A percentile compares a stretch with the other conserved stretches of the same genome.
Evolutionary conservation across 1,140 invertebrate species (phyloP).

Genomic region (Sipha flava): DNA sequence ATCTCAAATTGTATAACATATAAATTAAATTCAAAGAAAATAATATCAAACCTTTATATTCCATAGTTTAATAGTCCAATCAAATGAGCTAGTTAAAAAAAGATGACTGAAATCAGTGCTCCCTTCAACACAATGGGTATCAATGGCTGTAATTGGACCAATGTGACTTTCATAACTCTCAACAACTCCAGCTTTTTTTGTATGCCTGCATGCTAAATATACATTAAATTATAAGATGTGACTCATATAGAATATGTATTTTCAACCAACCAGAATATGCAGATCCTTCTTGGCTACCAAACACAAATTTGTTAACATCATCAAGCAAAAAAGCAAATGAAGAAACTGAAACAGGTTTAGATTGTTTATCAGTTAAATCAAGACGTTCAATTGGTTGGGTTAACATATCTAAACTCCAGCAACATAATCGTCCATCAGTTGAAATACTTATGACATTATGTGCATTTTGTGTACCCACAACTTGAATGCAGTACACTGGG

Average conservation of each 20-base stretch:
- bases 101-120: conserved; percentile 92
- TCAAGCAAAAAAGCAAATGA: conserved; percentile 85
- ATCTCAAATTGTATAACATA: background rate
- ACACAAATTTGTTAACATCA: conserved; percentile 95
- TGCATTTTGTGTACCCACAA: conserved; percentile 97
- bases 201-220: conserved; percentile 72
- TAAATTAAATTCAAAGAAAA: background rate
- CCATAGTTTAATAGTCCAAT: conserved; percentile 99
- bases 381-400: conserved; percentile 91
- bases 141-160: conserved; percentile 85
- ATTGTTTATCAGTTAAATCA: conserved; percentile 77
- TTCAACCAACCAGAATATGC: conserved; percentile 70
- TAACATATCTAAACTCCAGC: conserved; percentile 97
- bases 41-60: conserved; percentile 65
- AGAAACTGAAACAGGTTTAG: conserved; percentile 86
- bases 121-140: conserved; percentile 76
- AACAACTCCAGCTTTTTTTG: conserved; percentile 81
- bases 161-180: conserved; percentile 89
- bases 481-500: conserved; percentile 92
- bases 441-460: conserved; percentile 97
- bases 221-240: background rate
- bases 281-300: conserved; percentile 92
- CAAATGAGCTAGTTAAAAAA: conserved; percentile 92
- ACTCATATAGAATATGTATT: background rate
- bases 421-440: conserved; percentile 93